Conservation (phyloP, 2,113 vertebrate species). For the Emydura subglobosa region DNA sequence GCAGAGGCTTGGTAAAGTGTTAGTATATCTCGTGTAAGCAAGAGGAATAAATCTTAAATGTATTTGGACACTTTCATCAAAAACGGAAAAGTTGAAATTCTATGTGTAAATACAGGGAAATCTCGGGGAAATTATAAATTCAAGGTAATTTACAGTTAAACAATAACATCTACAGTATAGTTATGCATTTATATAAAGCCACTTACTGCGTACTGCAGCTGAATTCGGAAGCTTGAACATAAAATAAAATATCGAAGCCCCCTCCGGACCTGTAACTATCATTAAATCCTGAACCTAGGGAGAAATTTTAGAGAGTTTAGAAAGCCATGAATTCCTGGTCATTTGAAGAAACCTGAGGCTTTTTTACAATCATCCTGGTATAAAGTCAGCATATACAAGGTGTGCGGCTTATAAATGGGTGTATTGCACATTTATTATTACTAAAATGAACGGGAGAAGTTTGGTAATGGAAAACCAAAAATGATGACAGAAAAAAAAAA, state of each 20-base stretch:
- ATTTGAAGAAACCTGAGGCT: not conserved
- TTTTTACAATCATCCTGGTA: not conserved
- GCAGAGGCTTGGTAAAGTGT: not conserved
- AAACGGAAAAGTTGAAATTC: not conserved
- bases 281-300: not conserved
- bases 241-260: fast-evolving
- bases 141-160: not conserved
- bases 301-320: not conserved
- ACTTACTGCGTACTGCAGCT: fast-evolving
- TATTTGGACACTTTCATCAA: not conserved
- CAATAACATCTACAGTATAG: not conserved
- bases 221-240: not conserved
- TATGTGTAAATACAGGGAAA: not conserved
- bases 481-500: fast-evolving
- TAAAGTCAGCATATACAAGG: not conserved
- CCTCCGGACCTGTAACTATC: fast-evolving
- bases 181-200: fast-evolving
- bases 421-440: not conserved
- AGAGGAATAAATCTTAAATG: not conserved
- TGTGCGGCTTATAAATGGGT: not conserved
- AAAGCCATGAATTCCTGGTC: fast-evolving
- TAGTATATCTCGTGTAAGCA: not conserved
- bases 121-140: not conserved
- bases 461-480: fast-evolving
- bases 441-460: fast-evolving